Conservation (phyloP, 2,797 vertebrate genomes). For the Onychomys torridus region DNA sequence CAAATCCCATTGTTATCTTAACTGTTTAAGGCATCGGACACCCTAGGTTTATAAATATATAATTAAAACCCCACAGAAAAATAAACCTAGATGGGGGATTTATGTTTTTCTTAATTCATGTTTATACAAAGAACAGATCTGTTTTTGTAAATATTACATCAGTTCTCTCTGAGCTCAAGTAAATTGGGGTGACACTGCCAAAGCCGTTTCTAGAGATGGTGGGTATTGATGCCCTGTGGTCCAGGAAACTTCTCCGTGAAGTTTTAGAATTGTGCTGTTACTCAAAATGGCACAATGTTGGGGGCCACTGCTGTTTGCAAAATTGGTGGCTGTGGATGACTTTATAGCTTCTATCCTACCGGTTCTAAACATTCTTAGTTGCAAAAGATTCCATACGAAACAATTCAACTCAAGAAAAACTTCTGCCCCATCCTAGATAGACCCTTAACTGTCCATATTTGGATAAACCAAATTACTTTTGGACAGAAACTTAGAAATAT, state of each 20-base stretch:
- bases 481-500: conserved; percentile 5
- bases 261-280: conserved; percentile 49
- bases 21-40: conserved; percentile 83
- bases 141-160: conserved; percentile 66
- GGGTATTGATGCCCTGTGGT: conserved; percentile 52
- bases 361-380: not conserved
- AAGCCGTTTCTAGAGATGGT: conserved; percentile 68
- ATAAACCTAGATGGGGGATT: conserved; percentile 73
- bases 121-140: conserved; percentile 76
- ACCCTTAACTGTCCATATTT: not conserved
- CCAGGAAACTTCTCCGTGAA: conserved; percentile 20
- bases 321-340: not conserved
- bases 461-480: not conserved
- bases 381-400: not conserved
- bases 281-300: not conserved
- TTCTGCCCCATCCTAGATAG: not conserved
- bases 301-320: not conserved
- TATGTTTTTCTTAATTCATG: conserved; percentile 74
- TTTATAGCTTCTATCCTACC: not conserved
- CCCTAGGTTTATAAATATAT: conserved; percentile 80
- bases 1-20: conserved; percentile 81
- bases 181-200: conserved; percentile 67
- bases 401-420: conserved; percentile 22
- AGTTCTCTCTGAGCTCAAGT: conserved; percentile 70
- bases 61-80: conserved; percentile 78